Percentiles rank a stretch among this genome's conserved stretches.
phyloP scores from a whole-genome alignment of 1,140 invertebrate genomes.

The Formica exsecta region DNA sequence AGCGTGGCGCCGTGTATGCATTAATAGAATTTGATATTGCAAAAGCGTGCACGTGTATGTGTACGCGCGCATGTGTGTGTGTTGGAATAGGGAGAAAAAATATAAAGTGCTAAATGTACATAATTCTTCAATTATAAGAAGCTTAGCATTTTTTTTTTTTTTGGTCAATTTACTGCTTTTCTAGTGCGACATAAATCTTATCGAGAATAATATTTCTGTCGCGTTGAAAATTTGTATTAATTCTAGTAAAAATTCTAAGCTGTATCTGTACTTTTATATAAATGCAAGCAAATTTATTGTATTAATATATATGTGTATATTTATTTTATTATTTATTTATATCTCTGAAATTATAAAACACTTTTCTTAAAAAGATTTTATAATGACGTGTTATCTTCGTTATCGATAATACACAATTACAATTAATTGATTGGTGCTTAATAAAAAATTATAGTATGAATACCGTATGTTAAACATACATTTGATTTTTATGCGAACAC shows the following conservation, averaged over 20 bases:
- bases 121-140: neutral
- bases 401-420: neutral
- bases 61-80: too few relatives aligned
- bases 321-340: too few relatives aligned
- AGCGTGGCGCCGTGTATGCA: neutral
- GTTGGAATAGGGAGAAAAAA: too few relatives aligned
- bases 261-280: neutral
- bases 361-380: neutral
- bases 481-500: neutral
- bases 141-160: neutral
- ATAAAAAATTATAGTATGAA: neutral
- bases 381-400: neutral
- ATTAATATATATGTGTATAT: too few relatives aligned
- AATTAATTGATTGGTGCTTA: neutral
- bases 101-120: neutral
- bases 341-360: too few relatives aligned
- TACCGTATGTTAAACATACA: neutral
- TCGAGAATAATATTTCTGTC: neutral
- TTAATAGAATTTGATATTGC: neutral
- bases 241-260: neutral
- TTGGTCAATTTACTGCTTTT: neutral
- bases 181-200: neutral
- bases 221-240: neutral
- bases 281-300: too few relatives aligned
- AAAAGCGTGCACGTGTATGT: too few relatives aligned